Evolutionary conservation across 2,797 vertebrate species (phyloP).

Genomic region (Emys orbicularis): DNA sequence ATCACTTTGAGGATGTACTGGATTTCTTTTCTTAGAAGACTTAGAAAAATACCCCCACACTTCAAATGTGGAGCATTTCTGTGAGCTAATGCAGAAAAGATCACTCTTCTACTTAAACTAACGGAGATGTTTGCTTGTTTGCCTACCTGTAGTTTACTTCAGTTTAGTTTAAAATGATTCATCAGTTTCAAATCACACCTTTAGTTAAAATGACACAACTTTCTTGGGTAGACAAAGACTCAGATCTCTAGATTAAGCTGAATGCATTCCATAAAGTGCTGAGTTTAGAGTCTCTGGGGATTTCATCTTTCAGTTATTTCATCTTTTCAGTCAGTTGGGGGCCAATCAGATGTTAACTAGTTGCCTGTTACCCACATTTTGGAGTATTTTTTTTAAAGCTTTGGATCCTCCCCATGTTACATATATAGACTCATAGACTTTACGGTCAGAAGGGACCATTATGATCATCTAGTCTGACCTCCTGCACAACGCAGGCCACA

Average conservation of each 20-base stretch:
- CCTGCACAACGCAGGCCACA: too few relatives aligned
- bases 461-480: too few relatives aligned
- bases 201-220: background rate
- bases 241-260: background rate
- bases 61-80: background rate
- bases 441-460: too few relatives aligned
- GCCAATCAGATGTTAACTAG: background rate
- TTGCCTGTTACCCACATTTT: background rate
- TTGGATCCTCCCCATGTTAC: background rate
- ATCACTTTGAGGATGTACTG: background rate
- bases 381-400: background rate
- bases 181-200: background rate
- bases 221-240: background rate
- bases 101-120: background rate
- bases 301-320: background rate
- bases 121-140: background rate
- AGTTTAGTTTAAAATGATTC: background rate
- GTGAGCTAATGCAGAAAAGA: background rate
- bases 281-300: accelerated
- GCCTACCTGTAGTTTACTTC: background rate
- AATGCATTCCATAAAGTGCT: accelerated
- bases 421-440: background rate
- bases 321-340: background rate
- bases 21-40: background rate
- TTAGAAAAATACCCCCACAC: background rate